Percentiles rank a stretch among this genome's conserved stretches.
phyloP scores from a whole-genome alignment of 2,888 invertebrate species.

The Dyspetes luteomarginatus region DNA sequence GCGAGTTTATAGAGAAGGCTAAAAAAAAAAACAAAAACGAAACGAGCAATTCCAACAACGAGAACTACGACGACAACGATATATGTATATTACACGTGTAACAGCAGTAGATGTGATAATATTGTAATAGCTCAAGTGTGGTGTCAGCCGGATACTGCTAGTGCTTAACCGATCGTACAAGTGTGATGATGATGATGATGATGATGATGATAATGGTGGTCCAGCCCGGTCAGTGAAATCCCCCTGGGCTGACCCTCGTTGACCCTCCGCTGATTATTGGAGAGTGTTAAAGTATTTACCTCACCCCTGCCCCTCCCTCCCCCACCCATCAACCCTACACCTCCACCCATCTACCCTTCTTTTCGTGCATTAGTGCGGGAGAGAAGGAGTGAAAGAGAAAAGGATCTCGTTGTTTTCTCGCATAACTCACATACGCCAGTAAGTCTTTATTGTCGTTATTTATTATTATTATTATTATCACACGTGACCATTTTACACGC shows the following conservation, averaged over 20 bases:
- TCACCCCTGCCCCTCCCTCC: not conserved
- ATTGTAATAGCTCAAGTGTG: constrained; percentile 59
- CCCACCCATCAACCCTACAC: too few species aligned
- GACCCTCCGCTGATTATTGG: constrained; percentile 68
- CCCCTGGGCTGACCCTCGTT: constrained; percentile 68
- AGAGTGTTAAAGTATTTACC: constrained; percentile 57
- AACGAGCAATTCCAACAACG: constrained; percentile 31
- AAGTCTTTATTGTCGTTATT: too few species aligned
- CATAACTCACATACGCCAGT: constrained; percentile 31
- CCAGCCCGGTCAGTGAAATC: constrained; percentile 75
- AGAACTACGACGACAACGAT: constrained; percentile 4
- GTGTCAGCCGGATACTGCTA: constrained; percentile 69
- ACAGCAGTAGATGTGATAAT: constrained; percentile 37
- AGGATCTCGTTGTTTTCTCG: constrained; percentile 21
- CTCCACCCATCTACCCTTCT: too few species aligned
- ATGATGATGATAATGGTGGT: constrained; percentile 37
- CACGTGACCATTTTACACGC: not conserved
- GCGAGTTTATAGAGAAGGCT: not conserved
- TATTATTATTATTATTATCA: constrained; percentile 21
- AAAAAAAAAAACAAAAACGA: constrained; percentile 15
- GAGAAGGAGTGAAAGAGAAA: constrained; percentile 14
- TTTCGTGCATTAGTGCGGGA: too few species aligned
- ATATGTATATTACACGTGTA: constrained; percentile 1
- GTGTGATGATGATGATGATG: constrained; percentile 59
- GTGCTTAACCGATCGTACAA: constrained; percentile 67